Evolutionary conservation across 2,113 vertebrate species (phyloP), one percentile per base, ranked within the genome.

Genomic region (Microcebus griseorufus): DNA sequence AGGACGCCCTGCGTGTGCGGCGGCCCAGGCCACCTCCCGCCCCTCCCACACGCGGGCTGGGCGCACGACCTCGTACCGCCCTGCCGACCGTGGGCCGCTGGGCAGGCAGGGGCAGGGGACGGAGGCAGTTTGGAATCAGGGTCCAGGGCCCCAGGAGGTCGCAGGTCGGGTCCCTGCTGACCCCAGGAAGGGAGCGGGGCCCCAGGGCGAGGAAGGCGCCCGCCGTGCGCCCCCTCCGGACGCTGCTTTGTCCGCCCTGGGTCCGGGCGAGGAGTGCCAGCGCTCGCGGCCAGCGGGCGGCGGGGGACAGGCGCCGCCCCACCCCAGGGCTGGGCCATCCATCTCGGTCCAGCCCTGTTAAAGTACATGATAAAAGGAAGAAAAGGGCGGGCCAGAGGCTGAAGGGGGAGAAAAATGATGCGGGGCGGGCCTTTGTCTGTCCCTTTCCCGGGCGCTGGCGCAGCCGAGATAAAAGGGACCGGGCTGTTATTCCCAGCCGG

Each of bases 301-400:
- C 12, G 7, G 80, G 91, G 96, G 92, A 95, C 93, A 78, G 95
- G 96, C 89, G 93, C 75, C 23, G 83, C 93, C 86, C 95, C 81
- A 94, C 91, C 64, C 87, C 76, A 9, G 70, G 1, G 88, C 81
- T 87, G 48, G 92, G 94, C 96, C 98, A 98, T 98, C 98, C 96
- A 88, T 98, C 98, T 98, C 97, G 94, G 94, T 97, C 97, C 90
- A 85, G 95, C 96, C 97, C 98, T 95, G 96, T 98, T 98, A 98
- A 97, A 96, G 96, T 94, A 96, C 97, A 95, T 97, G 95, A 97
- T 97, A 97, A 98, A 98, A 81, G 98, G 45, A 97, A 94, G 98
- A n/a, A 98, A 98, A 98, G 97, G 95, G 98, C 96, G 25, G 67
- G 51, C 83, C 95, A 37, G 97, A 70, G 94, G 97, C 91, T 58